phyloP scores from a whole-genome alignment of 2,113 vertebrate genomes.

The Neoarius graeffei region DNA sequence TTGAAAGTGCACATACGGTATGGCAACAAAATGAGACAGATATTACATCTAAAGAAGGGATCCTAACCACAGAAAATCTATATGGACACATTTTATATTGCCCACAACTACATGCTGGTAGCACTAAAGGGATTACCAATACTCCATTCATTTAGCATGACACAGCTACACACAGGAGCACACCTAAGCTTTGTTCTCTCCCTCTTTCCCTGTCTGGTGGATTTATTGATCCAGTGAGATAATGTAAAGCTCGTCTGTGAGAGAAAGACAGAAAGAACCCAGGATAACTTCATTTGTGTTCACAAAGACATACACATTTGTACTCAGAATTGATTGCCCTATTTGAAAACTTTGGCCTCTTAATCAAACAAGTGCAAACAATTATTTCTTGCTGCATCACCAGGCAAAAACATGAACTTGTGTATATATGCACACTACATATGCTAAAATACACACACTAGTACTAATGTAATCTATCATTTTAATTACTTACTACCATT shows the following conservation, averaged over 20 bases:
- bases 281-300: background rate
- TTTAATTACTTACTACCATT: background rate
- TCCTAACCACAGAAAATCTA: background rate
- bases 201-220: conserved; percentile 1
- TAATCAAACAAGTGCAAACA: background rate
- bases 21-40: background rate
- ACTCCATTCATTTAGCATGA: conserved; percentile 21
- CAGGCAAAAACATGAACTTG: background rate
- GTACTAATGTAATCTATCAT: background rate
- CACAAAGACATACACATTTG: too few relatives aligned
- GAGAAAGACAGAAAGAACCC: background rate
- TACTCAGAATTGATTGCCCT: background rate
- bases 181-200: conserved; percentile 11
- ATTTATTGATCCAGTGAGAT: conserved; percentile 24
- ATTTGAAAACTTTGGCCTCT: background rate
- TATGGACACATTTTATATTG: background rate
- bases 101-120: background rate
- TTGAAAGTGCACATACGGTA: background rate
- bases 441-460: background rate
- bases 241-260: conserved; percentile 6
- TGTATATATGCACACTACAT: background rate
- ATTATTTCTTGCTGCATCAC: background rate
- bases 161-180: background rate
- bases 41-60: background rate
- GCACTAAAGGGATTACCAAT: background rate